Conservation (phyloP, 2,797 vertebrate species). For the Tapera naevia region DNA sequence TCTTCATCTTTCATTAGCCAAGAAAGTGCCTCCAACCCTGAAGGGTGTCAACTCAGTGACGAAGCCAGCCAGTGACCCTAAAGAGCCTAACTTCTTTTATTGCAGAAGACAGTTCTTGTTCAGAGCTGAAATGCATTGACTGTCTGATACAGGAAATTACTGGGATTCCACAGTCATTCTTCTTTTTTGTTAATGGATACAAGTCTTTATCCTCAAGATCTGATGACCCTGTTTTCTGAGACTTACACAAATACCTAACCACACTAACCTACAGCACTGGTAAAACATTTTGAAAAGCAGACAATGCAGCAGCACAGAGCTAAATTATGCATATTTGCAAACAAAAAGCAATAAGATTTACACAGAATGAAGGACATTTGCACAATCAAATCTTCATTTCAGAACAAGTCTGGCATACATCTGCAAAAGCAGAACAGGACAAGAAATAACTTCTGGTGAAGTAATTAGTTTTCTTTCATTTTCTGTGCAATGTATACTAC, state of each 20-base stretch:
- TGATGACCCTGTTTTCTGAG: not conserved
- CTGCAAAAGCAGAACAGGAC: not conserved
- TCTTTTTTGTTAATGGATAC: not conserved
- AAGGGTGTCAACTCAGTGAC: not conserved
- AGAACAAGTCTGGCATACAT: not conserved
- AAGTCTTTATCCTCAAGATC: not conserved
- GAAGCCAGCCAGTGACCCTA: not conserved
- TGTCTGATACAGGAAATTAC: not conserved
- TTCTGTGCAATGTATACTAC: not conserved
- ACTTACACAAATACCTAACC: not conserved
- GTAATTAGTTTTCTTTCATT: not conserved
- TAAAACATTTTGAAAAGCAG: not conserved
- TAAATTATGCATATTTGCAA: not conserved
- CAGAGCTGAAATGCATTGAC: not conserved
- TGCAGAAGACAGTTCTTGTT: not conserved
- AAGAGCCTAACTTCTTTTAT: not conserved
- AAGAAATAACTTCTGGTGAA: not conserved
- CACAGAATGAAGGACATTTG: not conserved
- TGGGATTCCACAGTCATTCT: not conserved
- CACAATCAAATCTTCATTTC: not conserved
- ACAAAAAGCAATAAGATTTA: not conserved
- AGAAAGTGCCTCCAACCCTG: not conserved
- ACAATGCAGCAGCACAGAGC: not conserved
- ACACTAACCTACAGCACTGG: not conserved
- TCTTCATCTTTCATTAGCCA: conserved; percentile 10